Percentiles rank a stretch among this genome's conserved stretches.
phyloP scores from a whole-genome alignment of 2,888 invertebrate species.

The Rhyacophila evoluta region DNA sequence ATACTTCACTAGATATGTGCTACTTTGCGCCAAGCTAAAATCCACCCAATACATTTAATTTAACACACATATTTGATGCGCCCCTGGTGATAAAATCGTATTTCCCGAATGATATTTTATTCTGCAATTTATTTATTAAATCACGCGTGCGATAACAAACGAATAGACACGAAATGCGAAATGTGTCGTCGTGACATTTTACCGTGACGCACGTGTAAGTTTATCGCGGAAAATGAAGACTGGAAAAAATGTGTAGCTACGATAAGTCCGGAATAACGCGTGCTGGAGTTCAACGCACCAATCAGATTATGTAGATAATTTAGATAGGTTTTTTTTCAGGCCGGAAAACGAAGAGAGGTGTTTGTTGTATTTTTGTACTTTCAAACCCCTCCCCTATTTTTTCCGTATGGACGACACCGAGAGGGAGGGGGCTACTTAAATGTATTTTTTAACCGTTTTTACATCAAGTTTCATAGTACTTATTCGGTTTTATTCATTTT shows the following conservation, averaged over 20 bases:
- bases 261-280: neutral
- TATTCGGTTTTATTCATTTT: no score
- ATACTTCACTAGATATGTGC: no score
- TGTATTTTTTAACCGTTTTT: no score
- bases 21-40: no score
- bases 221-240: neutral
- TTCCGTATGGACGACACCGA: neutral
- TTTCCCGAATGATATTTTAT: neutral
- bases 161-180: constrained; percentile 6
- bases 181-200: constrained; percentile 22
- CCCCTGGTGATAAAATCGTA: no score
- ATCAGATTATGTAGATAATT: neutral
- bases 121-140: constrained; percentile 22
- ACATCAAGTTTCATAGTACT: no score
- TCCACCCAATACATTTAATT: no score
- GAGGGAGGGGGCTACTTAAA: no score
- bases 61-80: no score
- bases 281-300: neutral
- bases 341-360: neutral
- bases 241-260: neutral
- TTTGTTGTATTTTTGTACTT: neutral
- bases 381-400: neutral
- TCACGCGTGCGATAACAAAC: constrained; percentile 19
- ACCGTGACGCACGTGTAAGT: neutral
- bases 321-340: neutral